Base-by-base conservation (phyloP, 2,888 invertebrate genomes). In the Lycocerus yunnanus region DNA sequence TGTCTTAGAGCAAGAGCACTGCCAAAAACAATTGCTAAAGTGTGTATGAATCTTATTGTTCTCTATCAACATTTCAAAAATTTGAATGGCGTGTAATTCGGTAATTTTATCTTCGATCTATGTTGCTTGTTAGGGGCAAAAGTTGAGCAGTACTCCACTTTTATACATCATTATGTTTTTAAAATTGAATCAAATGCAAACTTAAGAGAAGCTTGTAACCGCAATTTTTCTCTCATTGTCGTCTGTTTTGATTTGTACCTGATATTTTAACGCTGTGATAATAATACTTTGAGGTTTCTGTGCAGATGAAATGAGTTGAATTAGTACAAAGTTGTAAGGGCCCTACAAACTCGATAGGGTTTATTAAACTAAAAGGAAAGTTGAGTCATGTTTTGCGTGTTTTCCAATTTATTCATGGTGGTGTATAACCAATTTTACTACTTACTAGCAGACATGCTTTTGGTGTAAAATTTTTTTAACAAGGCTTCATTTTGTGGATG, bases 231-330 rank as follows among this genome's bases (percentile, higher is more conserved):
- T 71, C 66, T 58, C 24, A 20, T 66, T 24, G 15, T 66, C 43
- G 43, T 66, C 21, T 16, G 66, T 66, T 21, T 15, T 66, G 16
- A 63, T 63, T 63, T 16, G 71, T 71, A 71, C 71, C 71, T 71
- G 71, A 69, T 61, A 16, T 59, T 58, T 63, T 71, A 71, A 59
- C 15, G 71, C 71, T 71, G 71, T 71, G 71, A 71, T 71, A 71
- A 66, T 71, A 61, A 61, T 63, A 63, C 18, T 63, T 60, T 63
- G 61, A 63, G 61, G 61, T 63, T 63, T 63, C 61, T 16, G 61
- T 63, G 61, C 16, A 63, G 18, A 20, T 13, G 61, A 20, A 63
- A 63, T 63, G 61, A 18, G 20, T 63, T n/a, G 61, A 63, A 20
- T 18, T 63, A 63, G n/a, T 63, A 43, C 43, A 63, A 63, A 18